Evolutionary conservation across 2,888 invertebrate species (phyloP).

Genomic region (Drosophila melanocephala): DNA sequence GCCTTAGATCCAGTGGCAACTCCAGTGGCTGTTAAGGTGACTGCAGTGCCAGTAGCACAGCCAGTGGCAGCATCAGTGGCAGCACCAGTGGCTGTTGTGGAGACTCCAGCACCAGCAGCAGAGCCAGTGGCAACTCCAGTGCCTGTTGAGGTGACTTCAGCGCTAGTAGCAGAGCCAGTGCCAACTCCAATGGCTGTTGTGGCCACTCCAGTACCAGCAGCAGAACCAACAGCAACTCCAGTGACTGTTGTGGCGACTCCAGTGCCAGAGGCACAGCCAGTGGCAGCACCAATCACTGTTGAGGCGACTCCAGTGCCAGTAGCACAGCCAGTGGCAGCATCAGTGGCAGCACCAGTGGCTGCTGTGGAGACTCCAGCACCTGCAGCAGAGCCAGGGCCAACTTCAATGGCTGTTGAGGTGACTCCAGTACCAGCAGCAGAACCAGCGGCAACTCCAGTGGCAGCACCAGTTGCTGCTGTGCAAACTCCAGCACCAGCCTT

Average conservation of each 20-base stretch:
- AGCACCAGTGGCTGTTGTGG: no score
- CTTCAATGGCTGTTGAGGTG: no score
- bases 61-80: not conserved
- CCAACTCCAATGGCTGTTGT: not conserved
- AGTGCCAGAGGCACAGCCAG: not conserved
- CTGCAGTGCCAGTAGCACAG: not conserved
- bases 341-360: not conserved
- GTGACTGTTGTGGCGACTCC: not conserved
- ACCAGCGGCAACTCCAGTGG: no score
- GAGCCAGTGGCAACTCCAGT: no score
- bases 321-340: not conserved
- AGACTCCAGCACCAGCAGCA: no score
- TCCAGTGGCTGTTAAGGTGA: not conserved
- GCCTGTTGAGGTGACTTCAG: no score
- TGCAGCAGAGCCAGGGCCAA: no score
- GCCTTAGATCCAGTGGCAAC: not conserved
- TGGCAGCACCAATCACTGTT: not conserved
- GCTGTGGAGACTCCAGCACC: not conserved
- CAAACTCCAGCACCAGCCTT: not conserved
- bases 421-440: no score
- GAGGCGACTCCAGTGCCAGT: not conserved
- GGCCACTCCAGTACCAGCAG: not conserved
- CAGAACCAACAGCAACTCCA: not conserved
- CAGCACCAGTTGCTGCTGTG: rapidly evolving
- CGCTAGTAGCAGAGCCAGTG: not conserved